Evolutionary conservation across 2,797 vertebrate species (phyloP).

Genomic region (Scyliorhinus canicula): DNA sequence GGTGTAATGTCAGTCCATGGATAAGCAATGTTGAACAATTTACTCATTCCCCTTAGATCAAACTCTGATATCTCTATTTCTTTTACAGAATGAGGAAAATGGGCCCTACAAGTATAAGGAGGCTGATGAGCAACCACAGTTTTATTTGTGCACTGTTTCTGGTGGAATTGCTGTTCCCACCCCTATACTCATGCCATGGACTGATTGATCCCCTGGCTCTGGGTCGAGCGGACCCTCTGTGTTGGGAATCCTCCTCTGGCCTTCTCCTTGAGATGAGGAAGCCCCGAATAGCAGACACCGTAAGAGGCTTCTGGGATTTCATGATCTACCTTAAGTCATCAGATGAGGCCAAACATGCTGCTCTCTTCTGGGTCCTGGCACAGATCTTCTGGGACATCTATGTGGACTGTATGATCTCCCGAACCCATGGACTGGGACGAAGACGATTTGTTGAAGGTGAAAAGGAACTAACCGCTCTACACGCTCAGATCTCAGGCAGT

Average conservation of each 20-base stretch:
- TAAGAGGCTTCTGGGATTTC: conserved; percentile 85
- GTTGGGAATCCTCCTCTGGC: conserved; percentile 83
- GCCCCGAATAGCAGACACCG: conserved; percentile 78
- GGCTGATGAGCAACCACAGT: conserved; percentile 51
- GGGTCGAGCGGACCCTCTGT: conserved; percentile 69
- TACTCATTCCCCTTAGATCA: background rate
- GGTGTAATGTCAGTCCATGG: background rate
- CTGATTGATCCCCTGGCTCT: conserved; percentile 72
- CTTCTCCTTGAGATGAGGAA: conserved; percentile 79
- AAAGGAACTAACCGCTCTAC: conserved; percentile 52
- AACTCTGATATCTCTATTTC: background rate
- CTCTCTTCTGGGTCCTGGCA: conserved; percentile 88
- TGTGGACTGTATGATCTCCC: conserved; percentile 81
- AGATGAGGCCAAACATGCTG: conserved; percentile 74
- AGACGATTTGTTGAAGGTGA: conserved; percentile 56
- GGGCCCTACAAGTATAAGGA: conserved; percentile 48
- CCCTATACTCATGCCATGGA: conserved; percentile 58
- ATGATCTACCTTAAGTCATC: conserved; percentile 84
- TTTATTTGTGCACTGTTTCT: conserved; percentile 59
- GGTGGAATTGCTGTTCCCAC: conserved; percentile 59
- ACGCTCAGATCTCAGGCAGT: conserved; percentile 59
- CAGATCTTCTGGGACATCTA: conserved; percentile 93
- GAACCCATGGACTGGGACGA: conserved; percentile 83
- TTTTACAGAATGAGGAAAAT: conserved; percentile 41
- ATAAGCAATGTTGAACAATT: background rate